Evolutionary conservation across 2,113 vertebrate species (phyloP).

Genomic region (Morone chrysops): DNA sequence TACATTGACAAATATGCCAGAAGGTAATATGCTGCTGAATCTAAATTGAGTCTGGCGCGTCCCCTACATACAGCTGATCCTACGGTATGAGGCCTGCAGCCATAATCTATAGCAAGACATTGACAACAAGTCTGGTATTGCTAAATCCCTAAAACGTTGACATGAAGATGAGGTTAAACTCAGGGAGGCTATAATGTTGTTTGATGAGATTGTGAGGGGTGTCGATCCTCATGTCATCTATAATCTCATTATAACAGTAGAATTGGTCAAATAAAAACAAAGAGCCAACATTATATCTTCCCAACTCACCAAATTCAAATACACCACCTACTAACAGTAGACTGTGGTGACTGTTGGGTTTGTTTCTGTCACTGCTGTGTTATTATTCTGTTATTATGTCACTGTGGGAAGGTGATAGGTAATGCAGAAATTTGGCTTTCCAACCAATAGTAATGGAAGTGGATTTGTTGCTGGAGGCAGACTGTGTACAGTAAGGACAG

Average conservation of each 20-base stretch:
- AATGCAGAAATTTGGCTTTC: not conserved
- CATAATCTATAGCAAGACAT: not conserved
- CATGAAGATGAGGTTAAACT: not conserved
- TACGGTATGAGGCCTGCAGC: conserved; percentile 27
- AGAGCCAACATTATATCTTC: not conserved
- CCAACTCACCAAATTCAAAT: not conserved
- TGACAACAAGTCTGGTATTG: not conserved
- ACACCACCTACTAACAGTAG: not conserved
- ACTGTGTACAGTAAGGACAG: not conserved
- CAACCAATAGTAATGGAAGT: not conserved
- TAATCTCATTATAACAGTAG: not conserved
- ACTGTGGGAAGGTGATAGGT: not conserved
- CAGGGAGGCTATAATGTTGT: not conserved
- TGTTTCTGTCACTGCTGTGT: not conserved
- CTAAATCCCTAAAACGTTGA: not conserved
- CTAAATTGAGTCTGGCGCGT: conserved; percentile 19
- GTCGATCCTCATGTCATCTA: not conserved
- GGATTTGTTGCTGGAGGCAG: not conserved
- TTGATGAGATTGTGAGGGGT: not conserved
- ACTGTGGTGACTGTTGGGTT: not conserved
- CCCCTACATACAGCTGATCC: not conserved
- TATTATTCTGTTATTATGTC: not conserved
- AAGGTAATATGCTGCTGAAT: not conserved
- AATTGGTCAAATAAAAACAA: no score
- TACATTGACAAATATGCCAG: not conserved